A percentile compares a stretch with the other conserved stretches of the same genome.
These are phyloP conservation scores for Cephalopachus bancanus DNA, from an alignment of 2,797 vertebrate genomes.

Conservation along the genomic window DNA sequence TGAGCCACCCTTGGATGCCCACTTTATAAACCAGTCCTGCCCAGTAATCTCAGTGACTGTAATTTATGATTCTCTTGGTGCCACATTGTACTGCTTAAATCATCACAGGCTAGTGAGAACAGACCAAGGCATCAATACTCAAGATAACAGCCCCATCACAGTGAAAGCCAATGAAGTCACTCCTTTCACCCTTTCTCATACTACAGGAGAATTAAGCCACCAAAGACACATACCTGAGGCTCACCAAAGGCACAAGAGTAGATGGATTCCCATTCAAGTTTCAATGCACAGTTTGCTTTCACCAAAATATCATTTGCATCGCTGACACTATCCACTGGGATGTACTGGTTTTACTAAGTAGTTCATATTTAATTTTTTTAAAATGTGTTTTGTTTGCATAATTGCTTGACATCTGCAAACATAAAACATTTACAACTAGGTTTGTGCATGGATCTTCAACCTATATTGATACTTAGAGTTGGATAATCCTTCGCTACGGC, in stretches of 20 bases:
- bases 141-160: neutral
- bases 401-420: neutral
- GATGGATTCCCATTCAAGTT: neutral
- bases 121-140: neutral
- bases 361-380: neutral
- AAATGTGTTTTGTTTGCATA: neutral
- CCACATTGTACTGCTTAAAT: neutral
- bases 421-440: neutral
- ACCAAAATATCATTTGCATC: neutral
- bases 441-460: neutral
- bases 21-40: neutral
- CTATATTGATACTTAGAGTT: neutral
- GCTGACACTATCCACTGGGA: neutral
- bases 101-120: constrained; percentile 27
- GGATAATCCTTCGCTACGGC: neutral
- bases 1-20: neutral
- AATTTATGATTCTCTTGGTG: neutral
- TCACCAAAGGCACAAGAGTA: neutral
- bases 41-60: neutral
- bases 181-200: neutral
- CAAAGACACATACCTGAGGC: neutral
- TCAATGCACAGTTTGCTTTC: neutral
- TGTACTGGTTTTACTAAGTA: neutral
- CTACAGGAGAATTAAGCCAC: neutral
- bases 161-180: neutral